Base-by-base conservation (phyloP, 2,888 invertebrate genomes). In the Marronus borbonicus region DNA sequence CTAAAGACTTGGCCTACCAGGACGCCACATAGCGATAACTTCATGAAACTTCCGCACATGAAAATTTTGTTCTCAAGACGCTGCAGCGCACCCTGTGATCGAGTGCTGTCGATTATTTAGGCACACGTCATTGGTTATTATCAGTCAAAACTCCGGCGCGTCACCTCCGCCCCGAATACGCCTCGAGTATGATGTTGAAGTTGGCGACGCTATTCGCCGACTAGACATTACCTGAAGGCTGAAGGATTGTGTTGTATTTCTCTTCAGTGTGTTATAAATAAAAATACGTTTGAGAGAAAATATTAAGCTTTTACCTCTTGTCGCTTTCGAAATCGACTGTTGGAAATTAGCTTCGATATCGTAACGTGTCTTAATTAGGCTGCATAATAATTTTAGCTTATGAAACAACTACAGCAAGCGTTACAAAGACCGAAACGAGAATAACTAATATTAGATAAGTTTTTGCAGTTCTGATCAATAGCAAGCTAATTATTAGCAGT, bases 41-140 rank as follows among this genome's bases (percentile, higher is more conserved):
- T 31, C 31, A 3, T 31, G 31, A 31, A 31, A 5, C 31, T 31
- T 31, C 31, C 31, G 10, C 17, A 14, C 14, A 52, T 52, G 5
- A 52, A 52, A 50, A 52, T 17, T 52, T 52, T 14, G 4, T 3
- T 14, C n/a, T 14, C n/a, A 5, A 52, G 52, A 14, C 36, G 36
- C 12, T 20, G 8, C 10, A 28, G 49, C 66, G 39, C 17, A 2
- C 66, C 49, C 20, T 17, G 39, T 58, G 72, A 72, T 72, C 36
- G 72, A 72, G 58, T 44, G 72, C 60, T 39, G 72, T 72, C 72
- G 72, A 72, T 72, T 72, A 58, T 31, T 72, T 72, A 72, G 72
- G 17, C 58, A 58, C 58, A 60, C 72, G 58, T 58, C 72, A 72
- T 72, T 72, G 72, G 58, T 58, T 72, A 58, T 72, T 60, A 72